Conservation (phyloP, 2,888 invertebrate genomes). For the Erynnis tages region DNA sequence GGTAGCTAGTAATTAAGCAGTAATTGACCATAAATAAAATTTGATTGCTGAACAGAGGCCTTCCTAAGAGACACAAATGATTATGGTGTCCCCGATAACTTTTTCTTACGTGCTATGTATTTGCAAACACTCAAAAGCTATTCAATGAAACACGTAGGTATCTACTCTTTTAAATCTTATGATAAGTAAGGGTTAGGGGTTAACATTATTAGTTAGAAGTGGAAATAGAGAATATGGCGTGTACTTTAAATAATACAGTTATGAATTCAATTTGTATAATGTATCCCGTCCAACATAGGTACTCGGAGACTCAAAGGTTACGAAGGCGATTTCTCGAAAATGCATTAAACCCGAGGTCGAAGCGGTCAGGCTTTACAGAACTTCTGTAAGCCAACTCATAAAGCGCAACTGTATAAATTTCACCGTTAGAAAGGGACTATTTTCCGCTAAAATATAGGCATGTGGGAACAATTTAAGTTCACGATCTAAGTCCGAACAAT, state of each 20-base stretch:
- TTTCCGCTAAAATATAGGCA: slow-evolving; percentile 13
- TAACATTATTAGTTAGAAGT: too few relatives aligned
- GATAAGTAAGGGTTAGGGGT: too few relatives aligned
- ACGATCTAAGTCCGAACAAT: slow-evolving; percentile 24
- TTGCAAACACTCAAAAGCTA: neutral
- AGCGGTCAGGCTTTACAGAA: slow-evolving; percentile 5
- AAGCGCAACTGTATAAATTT: slow-evolving; percentile 8
- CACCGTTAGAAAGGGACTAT: slow-evolving; percentile 17
- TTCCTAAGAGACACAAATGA: neutral
- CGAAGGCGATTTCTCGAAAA: slow-evolving; percentile 14
- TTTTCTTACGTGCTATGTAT: too few relatives aligned
- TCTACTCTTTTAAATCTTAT: neutral
- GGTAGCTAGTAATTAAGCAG: slow-evolving; percentile 3
- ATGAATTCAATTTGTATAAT: neutral
- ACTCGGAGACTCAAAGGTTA: neutral
- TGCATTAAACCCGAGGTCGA: slow-evolving; percentile 10
- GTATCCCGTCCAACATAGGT: neutral
- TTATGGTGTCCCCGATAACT: neutral
- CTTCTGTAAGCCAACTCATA: slow-evolving; percentile 4
- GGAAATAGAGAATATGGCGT: too few relatives aligned
- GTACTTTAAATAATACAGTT: too few relatives aligned
- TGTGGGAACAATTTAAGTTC: slow-evolving; percentile 26
- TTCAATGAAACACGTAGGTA: neutral
- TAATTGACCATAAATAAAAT: slow-evolving; percentile 5
- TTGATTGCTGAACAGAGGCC: neutral